These are phyloP conservation scores for Melolontha melolontha DNA, from an alignment of 2,888 invertebrate species.

Conservation along the genomic window DNA sequence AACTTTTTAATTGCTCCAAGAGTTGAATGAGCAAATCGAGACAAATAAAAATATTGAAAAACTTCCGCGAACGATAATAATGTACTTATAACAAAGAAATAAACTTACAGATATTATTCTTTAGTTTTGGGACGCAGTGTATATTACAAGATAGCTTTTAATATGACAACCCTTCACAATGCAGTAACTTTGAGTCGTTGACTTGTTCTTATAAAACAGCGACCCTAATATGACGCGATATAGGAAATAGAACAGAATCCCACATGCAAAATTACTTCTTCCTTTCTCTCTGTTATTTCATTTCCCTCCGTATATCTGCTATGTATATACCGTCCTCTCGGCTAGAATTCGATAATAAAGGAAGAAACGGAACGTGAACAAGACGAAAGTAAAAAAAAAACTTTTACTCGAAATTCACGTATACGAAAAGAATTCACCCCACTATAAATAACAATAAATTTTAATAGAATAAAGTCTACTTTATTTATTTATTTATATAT, in stretches of 20 bases:
- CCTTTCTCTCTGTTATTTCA: constrained; percentile 6
- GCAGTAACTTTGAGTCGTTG: constrained; percentile 25
- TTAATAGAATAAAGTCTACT: constrained; percentile 23
- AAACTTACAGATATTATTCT: no score
- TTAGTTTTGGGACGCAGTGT: no score
- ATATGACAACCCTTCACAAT: background rate
- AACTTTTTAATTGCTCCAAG: no score
- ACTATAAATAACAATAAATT: constrained; percentile 36
- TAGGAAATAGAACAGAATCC: constrained; percentile 47
- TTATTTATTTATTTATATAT: constrained; percentile 37
- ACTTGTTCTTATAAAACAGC: constrained; percentile 19
- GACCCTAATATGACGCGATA: constrained; percentile 47
- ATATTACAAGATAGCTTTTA: no score
- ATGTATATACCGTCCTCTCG: background rate
- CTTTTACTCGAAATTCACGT: constrained; percentile 1
- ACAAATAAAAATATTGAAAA: no score
- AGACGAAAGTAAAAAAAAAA: background rate
- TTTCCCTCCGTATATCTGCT: background rate
- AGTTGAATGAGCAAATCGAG: no score
- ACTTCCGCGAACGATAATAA: no score
- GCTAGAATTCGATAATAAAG: constrained; percentile 17
- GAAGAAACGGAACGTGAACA: background rate
- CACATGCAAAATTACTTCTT: constrained; percentile 51
- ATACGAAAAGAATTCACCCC: background rate
- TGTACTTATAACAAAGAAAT: no score